phyloP scores from a whole-genome alignment of 2,888 invertebrate genomes.

The Tenthredo mesomela region DNA sequence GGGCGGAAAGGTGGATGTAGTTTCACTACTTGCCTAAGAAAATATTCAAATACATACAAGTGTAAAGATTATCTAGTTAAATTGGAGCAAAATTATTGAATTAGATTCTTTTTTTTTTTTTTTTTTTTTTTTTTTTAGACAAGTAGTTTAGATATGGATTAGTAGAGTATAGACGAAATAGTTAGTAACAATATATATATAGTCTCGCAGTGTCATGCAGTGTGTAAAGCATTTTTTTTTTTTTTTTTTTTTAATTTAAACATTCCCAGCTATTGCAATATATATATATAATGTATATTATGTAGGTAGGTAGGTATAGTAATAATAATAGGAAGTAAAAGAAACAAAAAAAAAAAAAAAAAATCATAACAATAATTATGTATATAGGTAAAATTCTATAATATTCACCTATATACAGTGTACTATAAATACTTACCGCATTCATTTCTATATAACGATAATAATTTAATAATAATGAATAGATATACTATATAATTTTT shows the following conservation, averaged over 20 bases:
- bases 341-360: no score
- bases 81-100: constrained; percentile 52
- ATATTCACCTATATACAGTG: neutral
- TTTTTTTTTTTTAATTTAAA: neutral
- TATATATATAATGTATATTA: neutral
- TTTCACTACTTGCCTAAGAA: constrained; percentile 41
- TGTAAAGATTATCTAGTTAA: neutral
- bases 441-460: neutral
- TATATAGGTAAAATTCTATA: neutral
- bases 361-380: no score
- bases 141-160: constrained; percentile 50
- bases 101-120: constrained; percentile 32
- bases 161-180: constrained; percentile 32
- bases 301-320: neutral
- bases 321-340: no score
- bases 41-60: neutral
- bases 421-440: constrained; percentile 3
- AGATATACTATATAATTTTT: neutral
- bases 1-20: constrained; percentile 50
- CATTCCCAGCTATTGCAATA: constrained; percentile 8
- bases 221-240: constrained; percentile 39
- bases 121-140: constrained; percentile 53
- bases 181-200: constrained; percentile 24
- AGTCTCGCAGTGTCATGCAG: constrained; percentile 49
- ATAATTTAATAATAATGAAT: neutral